A percentile compares a stretch with the other conserved stretches of the same genome.
These are phyloP conservation scores for Stomatorhinus ivindoensis DNA, from an alignment of 2,113 vertebrate genomes.

Conservation along the genomic window DNA sequence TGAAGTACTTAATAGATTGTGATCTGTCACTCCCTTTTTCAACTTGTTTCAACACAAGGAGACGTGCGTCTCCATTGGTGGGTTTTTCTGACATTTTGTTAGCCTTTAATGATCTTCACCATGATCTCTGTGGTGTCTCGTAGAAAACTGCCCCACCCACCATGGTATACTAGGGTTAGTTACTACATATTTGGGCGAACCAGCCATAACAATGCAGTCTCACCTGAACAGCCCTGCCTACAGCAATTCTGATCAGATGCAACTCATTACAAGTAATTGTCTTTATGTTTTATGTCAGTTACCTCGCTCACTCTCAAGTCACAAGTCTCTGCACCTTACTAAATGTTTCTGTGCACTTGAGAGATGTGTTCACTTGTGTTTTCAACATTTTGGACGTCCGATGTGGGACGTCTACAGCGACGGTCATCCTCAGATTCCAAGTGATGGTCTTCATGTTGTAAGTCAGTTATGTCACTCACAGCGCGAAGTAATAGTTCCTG, in stretches of 20 bases:
- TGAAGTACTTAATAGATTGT: slow-evolving; percentile 30
- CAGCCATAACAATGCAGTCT: not conserved
- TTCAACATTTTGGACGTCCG: not conserved
- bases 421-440: no score
- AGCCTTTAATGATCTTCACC: not conserved
- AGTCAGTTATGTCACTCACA: no score
- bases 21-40: slow-evolving; percentile 26
- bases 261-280: not conserved
- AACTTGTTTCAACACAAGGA: slow-evolving; percentile 22
- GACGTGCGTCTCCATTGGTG: not conserved
- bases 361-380: not conserved
- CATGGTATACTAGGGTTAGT: no score
- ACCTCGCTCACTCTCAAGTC: not conserved
- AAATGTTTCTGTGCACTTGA: not conserved
- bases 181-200: not conserved
- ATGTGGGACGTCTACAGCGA: not conserved
- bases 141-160: slow-evolving; percentile 8
- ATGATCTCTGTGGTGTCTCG: not conserved
- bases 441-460: no score
- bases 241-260: not conserved
- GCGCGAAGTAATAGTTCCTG: not conserved
- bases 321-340: not conserved
- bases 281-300: not conserved
- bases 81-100: not conserved
- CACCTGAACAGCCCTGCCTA: not conserved